These are phyloP conservation scores for Drosophila triauraria DNA, from an alignment of 1,140 invertebrate species.

Conservation along the genomic window DNA sequence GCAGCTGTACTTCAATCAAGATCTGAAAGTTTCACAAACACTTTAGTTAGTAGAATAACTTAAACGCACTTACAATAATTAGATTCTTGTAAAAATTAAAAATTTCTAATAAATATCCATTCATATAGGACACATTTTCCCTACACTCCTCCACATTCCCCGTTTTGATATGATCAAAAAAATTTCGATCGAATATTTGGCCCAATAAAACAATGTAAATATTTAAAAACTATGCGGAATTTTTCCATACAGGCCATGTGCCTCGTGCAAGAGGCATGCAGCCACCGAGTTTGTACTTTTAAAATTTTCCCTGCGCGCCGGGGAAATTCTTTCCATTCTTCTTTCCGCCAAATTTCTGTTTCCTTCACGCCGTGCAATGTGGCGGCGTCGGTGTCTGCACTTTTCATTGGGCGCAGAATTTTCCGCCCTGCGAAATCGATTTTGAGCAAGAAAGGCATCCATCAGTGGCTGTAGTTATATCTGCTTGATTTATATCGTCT, in stretches of 20 bases:
- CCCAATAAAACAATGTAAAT: constrained; percentile 35
- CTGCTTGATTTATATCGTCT: constrained; percentile 64
- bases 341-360: constrained; percentile 3
- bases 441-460: constrained; percentile 49
- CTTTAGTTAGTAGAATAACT: neutral
- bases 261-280: constrained; percentile 40
- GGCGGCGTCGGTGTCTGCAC: constrained; percentile 50
- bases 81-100: no score
- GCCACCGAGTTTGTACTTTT: constrained; percentile 29
- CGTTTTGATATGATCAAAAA: constrained; percentile 5
- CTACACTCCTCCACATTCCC: neutral
- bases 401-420: constrained; percentile 17
- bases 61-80: neutral
- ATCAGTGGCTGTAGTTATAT: constrained; percentile 55
- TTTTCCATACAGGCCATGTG: constrained; percentile 32
- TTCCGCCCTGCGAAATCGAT: constrained; percentile 22
- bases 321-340: constrained; percentile 24
- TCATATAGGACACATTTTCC: neutral
- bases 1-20: neutral
- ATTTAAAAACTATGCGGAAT: constrained; percentile 48
- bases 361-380: constrained; percentile 27
- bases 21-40: neutral
- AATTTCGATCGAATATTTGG: constrained; percentile 16
- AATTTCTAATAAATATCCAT: neutral
- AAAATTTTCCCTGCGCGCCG: constrained; percentile 5